Percentiles rank a stretch among this genome's conserved stretches.
Evolutionary conservation across 1,140 invertebrate species (phyloP).

Genomic region (Papilio aristodemus): DNA sequence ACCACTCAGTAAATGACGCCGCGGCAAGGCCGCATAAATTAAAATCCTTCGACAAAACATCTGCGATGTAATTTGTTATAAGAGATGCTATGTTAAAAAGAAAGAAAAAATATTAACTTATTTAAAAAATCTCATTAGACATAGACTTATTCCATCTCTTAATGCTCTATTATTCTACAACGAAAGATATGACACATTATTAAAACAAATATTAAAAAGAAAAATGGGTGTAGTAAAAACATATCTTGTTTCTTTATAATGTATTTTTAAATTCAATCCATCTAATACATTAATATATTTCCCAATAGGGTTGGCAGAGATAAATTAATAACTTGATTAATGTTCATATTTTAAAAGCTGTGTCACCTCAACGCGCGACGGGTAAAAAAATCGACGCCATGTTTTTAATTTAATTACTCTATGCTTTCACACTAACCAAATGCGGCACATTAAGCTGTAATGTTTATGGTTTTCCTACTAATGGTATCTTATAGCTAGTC

Average conservation of each 20-base stretch:
- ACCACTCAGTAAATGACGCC: neutral
- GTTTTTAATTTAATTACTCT: neutral
- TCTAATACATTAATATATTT: neutral
- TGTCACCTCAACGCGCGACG: neutral
- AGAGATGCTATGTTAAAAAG: no score
- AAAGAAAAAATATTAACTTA: no score
- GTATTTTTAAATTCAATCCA: no score
- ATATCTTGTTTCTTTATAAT: no score
- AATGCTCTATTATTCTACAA: no score
- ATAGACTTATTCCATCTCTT: no score
- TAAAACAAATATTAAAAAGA: no score
- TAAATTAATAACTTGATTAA: constrained; percentile 8
- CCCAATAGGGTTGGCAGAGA: neutral
- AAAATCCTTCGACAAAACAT: constrained; percentile 5
- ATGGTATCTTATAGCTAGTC: no score
- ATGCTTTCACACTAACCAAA: constrained; percentile 6
- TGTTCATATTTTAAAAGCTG: neutral
- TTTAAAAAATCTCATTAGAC: no score
- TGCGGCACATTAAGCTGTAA: neutral
- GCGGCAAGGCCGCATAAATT: constrained; percentile 13
- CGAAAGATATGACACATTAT: no score
- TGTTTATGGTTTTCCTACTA: no score
- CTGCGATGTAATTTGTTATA: neutral
- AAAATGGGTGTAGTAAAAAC: no score
- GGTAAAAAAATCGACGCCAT: constrained; percentile 3